Base-by-base conservation (phyloP, 2,113 vertebrate species). In the Elanus axillaris region DNA sequence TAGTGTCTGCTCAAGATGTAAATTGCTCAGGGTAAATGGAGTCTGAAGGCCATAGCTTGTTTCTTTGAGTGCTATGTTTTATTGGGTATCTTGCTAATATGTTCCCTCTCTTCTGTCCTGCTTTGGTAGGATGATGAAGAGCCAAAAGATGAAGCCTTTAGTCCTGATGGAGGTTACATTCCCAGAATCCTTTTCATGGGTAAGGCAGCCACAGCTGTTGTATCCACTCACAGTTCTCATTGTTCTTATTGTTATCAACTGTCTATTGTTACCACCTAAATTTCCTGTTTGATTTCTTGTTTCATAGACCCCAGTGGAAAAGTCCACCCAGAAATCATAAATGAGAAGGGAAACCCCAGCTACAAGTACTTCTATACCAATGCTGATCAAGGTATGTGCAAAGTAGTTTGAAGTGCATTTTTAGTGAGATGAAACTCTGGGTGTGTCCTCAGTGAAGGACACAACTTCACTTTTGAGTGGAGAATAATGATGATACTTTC, bases 341-440 rank as follows among this genome's bases (percentile, higher is more conserved):
- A 99, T 94, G 99, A 98, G 96, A 99, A 98, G 15, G 99, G 99
- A 91, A 99, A 99, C 87, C 99, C 99, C 62, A 99, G 98, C 98
- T 99, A 99, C 98, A 99, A 99, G 91, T 99, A 99, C 97, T 99
- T 99, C 96, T 99, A 99, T 97, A 99, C 98, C 97, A 99, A 91
- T 11, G 99, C 99, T 68, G 99, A 99, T 34, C 99, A 99, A 97
- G 99, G 99, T 99, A 98, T 10, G 95, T 83, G 42, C 63, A 42
- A 80, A 83, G 63, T 45, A 7, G 9, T 52, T 78, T 53, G 53
- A 80, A 63, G 36, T 68, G 20, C 14, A 5, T 75, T 88, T 91
- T 60, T 50, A 45, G 21, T 45, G 32, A 87, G 43, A 32, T 43
- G 21, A n/a, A 76, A 20, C 34, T 64, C 27, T 22, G 20, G 9